A percentile compares a stretch with the other conserved stretches of the same genome.
phyloP scores from a whole-genome alignment of 2,888 invertebrate species.

The Aelia acuminata region DNA sequence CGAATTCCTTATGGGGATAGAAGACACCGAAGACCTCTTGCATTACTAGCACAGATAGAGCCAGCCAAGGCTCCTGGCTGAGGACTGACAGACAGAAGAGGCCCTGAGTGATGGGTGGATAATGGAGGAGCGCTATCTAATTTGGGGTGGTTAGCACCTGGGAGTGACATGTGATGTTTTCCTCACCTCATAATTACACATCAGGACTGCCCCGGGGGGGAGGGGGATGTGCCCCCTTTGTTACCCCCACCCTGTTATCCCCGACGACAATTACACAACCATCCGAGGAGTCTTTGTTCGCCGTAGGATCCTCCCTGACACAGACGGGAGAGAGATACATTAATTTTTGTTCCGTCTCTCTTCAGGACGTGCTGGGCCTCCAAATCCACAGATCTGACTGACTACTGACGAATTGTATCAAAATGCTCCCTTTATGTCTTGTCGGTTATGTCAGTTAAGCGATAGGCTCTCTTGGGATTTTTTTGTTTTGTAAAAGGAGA shows the following conservation, averaged over 20 bases:
- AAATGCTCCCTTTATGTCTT: conserved; percentile 3
- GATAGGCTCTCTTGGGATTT: not conserved
- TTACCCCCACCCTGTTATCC: not conserved
- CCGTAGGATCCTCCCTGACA: not conserved
- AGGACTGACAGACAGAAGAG: conserved; percentile 56
- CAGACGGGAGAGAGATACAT: conserved; percentile 27
- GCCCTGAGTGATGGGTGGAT: conserved; percentile 16
- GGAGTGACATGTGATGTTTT: conserved; percentile 63
- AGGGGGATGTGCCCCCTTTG: conserved; percentile 1
- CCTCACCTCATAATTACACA: conserved; percentile 62
- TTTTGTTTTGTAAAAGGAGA: not conserved
- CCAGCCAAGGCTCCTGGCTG: conserved; percentile 61
- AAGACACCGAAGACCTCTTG: not conserved
- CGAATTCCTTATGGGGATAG: not conserved
- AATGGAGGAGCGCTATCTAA: conserved; percentile 48
- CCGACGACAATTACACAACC: conserved; percentile 1
- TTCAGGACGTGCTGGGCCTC: not conserved
- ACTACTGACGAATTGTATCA: conserved; percentile 43
- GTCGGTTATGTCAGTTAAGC: not conserved
- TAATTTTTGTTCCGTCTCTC: conserved; percentile 44
- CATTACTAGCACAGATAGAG: not conserved
- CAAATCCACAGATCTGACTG: conserved; percentile 17
- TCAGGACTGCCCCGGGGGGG: not conserved
- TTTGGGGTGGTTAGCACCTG: conserved; percentile 55
- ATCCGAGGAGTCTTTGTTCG: conserved; percentile 1